Conservation (phyloP, 2,113 vertebrate species). For the Macrotus californicus region DNA sequence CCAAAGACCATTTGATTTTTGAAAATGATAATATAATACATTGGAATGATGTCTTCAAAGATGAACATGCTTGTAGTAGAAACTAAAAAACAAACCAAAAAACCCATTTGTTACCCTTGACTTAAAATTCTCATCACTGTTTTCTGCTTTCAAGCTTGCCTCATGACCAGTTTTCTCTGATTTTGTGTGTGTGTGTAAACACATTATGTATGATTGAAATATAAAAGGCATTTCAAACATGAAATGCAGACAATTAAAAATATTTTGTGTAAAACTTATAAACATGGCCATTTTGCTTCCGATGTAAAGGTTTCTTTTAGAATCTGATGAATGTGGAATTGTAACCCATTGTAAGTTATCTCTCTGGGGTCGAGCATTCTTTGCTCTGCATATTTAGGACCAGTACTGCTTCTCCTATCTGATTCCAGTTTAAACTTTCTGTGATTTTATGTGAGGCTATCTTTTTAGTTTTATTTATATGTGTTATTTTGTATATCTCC, state of each 20-base stretch:
- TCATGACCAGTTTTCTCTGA: not conserved
- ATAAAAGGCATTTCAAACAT: not conserved
- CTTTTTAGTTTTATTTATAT: not conserved
- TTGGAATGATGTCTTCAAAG: not conserved
- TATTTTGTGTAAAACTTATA: not conserved
- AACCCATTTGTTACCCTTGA: not conserved
- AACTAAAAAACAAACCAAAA: not conserved
- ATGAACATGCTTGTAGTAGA: not conserved
- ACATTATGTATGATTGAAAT: not conserved
- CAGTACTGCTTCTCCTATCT: not conserved
- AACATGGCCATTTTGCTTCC: not conserved
- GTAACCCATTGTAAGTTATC: not conserved
- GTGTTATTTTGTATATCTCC: not conserved
- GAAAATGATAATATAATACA: not conserved
- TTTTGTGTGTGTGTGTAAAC: not conserved
- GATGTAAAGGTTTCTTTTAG: not conserved
- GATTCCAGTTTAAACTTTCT: not conserved
- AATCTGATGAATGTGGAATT: not conserved
- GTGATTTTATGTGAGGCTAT: not conserved
- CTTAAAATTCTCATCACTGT: not conserved
- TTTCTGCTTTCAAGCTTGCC: not conserved
- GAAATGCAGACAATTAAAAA: not conserved
- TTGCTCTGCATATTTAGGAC: not conserved
- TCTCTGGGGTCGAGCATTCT: not conserved
- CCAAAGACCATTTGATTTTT: not conserved